Conservation (phyloP, 2,888 invertebrate genomes). For the Athalia circularis region DNA sequence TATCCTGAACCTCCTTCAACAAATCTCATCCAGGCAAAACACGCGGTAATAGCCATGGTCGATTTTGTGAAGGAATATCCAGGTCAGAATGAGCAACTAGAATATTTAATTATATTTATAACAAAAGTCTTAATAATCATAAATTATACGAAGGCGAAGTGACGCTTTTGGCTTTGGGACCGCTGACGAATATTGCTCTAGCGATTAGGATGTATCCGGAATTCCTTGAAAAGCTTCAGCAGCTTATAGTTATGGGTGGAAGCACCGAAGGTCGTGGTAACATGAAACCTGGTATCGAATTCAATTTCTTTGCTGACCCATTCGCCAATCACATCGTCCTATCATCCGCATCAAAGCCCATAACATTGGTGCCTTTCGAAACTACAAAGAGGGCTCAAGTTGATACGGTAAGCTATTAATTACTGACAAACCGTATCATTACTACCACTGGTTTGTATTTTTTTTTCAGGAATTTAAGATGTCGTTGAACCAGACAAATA, state of each 20-base stretch:
- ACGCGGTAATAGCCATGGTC: conserved; percentile 73
- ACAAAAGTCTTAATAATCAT: no score
- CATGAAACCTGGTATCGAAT: conserved; percentile 74
- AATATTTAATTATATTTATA: no score
- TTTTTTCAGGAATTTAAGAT: conserved; percentile 60
- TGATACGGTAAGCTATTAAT: conserved; percentile 58
- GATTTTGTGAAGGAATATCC: conserved; percentile 68
- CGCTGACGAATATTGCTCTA: conserved; percentile 77
- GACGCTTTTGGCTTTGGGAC: conserved; percentile 74
- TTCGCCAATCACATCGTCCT: conserved; percentile 77
- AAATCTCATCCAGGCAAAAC: conserved; percentile 66
- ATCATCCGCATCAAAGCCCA: conserved; percentile 68
- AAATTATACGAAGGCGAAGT: conserved; percentile 63
- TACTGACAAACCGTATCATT: neutral
- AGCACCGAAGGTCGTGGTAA: conserved; percentile 69
- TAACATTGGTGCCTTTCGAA: conserved; percentile 77
- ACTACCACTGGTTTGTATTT: neutral
- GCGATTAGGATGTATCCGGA: conserved; percentile 73
- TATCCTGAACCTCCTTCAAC: conserved; percentile 67
- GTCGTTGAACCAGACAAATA: conserved; percentile 55
- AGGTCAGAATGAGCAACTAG: conserved; percentile 55
- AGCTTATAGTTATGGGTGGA: conserved; percentile 70
- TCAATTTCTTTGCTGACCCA: conserved; percentile 78
- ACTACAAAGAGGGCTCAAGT: conserved; percentile 56
- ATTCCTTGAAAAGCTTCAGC: conserved; percentile 64